Evolutionary conservation across 1,140 invertebrate genomes (phyloP).

Genomic region (Protaetia brevitarsis): DNA sequence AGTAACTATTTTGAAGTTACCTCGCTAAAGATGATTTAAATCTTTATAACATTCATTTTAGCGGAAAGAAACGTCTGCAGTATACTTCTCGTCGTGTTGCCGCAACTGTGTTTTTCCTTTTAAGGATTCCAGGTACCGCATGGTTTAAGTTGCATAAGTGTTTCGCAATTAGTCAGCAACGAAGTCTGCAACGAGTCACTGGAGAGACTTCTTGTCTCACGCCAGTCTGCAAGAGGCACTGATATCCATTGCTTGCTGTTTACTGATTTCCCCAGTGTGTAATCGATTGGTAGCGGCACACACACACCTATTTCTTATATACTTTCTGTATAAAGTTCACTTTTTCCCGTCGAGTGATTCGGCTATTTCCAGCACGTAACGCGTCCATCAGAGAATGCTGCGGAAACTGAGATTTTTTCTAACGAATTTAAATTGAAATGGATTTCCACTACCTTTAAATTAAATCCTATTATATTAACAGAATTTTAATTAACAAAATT

Average conservation of each 20-base stretch:
- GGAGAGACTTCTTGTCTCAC: slow-evolving; percentile 1
- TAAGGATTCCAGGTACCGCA: no score
- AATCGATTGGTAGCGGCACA: slow-evolving; percentile 25
- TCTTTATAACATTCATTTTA: no score
- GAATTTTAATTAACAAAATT: no score
- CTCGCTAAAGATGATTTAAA: no score
- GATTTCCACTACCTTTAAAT: background rate
- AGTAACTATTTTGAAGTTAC: no score
- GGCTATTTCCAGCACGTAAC: background rate
- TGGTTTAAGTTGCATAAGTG: slow-evolving; percentile 13
- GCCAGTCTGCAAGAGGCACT: background rate
- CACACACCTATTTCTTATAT: slow-evolving; percentile 10
- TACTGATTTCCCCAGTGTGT: slow-evolving; percentile 28
- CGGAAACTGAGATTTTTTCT: slow-evolving; percentile 6
- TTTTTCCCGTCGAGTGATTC: background rate
- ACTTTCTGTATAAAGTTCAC: slow-evolving; percentile 18
- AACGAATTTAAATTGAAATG: slow-evolving; percentile 12
- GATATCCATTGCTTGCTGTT: slow-evolving; percentile 22
- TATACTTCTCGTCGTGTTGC: no score
- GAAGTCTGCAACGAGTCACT: slow-evolving; percentile 9
- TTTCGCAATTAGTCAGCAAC: background rate
- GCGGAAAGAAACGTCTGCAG: no score
- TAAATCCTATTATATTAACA: background rate
- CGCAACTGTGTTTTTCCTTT: no score
- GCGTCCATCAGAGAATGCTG: background rate